A percentile compares a stretch with the other conserved stretches of the same genome.
Conservation (phyloP, 2,888 invertebrate genomes). For the Polymixis lichenea region DNA sequence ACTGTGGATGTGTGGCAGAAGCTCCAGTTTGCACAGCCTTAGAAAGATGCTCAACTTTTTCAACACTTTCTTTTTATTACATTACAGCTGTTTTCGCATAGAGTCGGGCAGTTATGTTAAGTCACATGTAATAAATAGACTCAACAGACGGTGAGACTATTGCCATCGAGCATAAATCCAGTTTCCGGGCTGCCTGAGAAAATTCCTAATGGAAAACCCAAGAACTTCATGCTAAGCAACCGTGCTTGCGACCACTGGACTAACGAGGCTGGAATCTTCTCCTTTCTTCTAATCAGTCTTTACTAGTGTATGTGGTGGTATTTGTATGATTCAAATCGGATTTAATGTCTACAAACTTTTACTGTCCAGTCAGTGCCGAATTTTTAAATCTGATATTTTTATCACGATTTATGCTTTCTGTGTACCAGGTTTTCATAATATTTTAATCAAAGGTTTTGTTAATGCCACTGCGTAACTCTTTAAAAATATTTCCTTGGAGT, state of each 20-base stretch:
- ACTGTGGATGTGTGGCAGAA: slow-evolving; percentile 41
- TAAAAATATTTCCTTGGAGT: background rate
- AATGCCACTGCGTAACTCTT: background rate
- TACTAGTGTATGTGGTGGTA: too few species aligned
- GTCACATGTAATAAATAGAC: background rate
- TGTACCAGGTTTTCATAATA: background rate
- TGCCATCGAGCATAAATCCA: background rate
- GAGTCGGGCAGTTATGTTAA: background rate
- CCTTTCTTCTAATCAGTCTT: too few species aligned
- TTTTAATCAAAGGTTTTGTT: background rate
- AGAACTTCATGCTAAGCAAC: background rate
- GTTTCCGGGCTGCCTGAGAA: background rate
- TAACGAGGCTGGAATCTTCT: too few species aligned
- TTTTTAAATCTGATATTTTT: background rate
- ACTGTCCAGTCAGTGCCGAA: too few species aligned
- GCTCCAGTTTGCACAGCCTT: slow-evolving; percentile 24
- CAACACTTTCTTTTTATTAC: too few species aligned
- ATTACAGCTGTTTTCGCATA: too few species aligned
- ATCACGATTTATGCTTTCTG: too few species aligned
- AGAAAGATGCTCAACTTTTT: background rate
- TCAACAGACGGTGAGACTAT: background rate
- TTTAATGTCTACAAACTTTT: too few species aligned
- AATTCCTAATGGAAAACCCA: background rate
- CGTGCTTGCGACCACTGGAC: too few species aligned
- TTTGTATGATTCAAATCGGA: too few species aligned